Conservation (phyloP, 1,140 invertebrate species). For the Hyphantria cunea region DNA sequence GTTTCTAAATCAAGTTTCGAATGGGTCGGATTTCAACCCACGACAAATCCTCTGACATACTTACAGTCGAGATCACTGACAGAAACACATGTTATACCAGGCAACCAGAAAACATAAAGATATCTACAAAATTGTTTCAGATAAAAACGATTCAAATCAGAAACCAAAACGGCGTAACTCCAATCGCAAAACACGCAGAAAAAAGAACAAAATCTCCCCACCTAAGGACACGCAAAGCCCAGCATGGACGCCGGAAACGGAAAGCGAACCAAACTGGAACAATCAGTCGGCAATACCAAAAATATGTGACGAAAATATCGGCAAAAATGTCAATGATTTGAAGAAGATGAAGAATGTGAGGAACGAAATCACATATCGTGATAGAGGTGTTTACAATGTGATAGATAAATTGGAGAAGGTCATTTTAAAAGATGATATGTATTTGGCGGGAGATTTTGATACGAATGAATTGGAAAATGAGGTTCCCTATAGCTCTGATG, state of each 20-base stretch:
- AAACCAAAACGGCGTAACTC: slow-evolving; percentile 66
- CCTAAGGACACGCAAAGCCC: slow-evolving; percentile 42
- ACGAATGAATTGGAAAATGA: slow-evolving; percentile 60
- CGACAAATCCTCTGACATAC: no score
- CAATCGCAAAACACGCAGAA: slow-evolving; percentile 55
- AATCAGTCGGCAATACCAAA: slow-evolving; percentile 54
- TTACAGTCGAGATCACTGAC: no score
- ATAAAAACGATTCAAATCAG: slow-evolving; percentile 54
- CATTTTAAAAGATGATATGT: slow-evolving; percentile 63
- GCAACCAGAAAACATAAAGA: no score
- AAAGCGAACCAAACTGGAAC: slow-evolving; percentile 47
- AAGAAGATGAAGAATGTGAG: slow-evolving; percentile 42
- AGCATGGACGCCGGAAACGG: neutral
- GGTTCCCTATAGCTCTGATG: slow-evolving; percentile 63
- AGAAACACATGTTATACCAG: no score
- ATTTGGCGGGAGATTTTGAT: slow-evolving; percentile 57
- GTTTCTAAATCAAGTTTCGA: no score
- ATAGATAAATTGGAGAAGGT: slow-evolving; percentile 70
- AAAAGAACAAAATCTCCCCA: slow-evolving; percentile 64
- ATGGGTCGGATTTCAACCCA: no score
- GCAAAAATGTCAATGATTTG: slow-evolving; percentile 70
- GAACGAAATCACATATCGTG: slow-evolving; percentile 34
- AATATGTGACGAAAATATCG: slow-evolving; percentile 49
- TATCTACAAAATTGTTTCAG: no score
- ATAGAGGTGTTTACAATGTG: slow-evolving; percentile 49